Percentiles rank a stretch among this genome's conserved stretches.
These are phyloP conservation scores for Mesocentrotus franciscanus DNA, from an alignment of 53 echinoderm and acorn worm genomes.

Conservation along the genomic window DNA sequence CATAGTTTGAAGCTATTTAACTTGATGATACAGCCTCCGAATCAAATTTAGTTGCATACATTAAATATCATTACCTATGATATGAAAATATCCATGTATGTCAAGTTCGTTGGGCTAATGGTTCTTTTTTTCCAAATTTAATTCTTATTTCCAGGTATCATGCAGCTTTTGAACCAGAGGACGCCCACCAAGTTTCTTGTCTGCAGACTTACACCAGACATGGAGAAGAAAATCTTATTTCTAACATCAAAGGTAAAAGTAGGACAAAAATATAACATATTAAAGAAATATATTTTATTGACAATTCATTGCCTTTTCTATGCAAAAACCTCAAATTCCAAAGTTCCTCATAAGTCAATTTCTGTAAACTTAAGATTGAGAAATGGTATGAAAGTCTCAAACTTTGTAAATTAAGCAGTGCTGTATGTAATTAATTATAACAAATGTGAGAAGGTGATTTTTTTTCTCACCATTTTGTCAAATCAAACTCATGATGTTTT, in stretches of 20 bases:
- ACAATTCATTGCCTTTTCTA: background rate
- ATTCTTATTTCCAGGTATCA: conserved; percentile 73
- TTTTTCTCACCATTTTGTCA: background rate
- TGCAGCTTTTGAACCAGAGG: conserved; percentile 90
- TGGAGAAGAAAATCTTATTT: conserved; percentile 96
- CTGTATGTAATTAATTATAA: no score
- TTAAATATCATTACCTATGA: background rate
- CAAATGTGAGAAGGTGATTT: background rate
- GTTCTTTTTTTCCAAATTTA: background rate
- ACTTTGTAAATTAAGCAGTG: no score
- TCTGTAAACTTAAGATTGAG: background rate
- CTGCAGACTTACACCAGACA: conserved; percentile 94
- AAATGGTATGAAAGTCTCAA: background rate
- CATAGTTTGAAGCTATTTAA: background rate
- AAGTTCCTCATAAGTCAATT: no score
- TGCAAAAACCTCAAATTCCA: no score
- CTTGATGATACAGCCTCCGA: background rate
- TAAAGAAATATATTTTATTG: background rate
- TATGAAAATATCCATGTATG: background rate
- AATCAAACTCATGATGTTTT: background rate
- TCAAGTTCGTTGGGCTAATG: no score
- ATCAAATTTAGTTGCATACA: background rate
- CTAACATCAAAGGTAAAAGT: conserved; percentile 92
- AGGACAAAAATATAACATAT: background rate
- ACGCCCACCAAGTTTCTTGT: conserved; percentile 92